Percentiles rank a stretch among this genome's conserved stretches.
Evolutionary conservation across 2,797 vertebrate species (phyloP).

Genomic region (Myiotriccus ornatus): DNA sequence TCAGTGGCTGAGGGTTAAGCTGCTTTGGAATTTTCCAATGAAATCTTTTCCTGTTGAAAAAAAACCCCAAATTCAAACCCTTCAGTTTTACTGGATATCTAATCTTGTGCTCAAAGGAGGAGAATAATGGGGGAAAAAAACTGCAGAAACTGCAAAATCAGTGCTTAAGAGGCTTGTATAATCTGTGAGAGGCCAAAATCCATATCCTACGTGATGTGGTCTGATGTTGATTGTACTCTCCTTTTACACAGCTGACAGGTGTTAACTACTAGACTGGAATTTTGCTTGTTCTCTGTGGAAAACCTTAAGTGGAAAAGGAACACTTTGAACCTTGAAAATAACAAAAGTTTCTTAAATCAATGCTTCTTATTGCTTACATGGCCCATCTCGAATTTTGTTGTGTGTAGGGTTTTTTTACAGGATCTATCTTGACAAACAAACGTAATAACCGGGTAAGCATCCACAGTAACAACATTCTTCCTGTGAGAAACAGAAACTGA

Average conservation of each 20-base stretch:
- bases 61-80: background rate
- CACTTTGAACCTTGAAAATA: background rate
- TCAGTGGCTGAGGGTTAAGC: background rate
- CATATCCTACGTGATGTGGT: background rate
- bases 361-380: background rate
- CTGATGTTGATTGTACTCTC: background rate
- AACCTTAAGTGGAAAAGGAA: background rate
- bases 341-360: background rate
- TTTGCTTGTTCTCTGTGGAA: background rate
- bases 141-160: background rate
- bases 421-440: background rate
- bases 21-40: slow-evolving; percentile 24
- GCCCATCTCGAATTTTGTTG: background rate
- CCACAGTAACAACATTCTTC: background rate
- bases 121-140: background rate
- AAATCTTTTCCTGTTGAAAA: background rate
- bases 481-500: background rate
- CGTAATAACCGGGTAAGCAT: background rate
- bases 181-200: background rate
- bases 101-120: background rate
- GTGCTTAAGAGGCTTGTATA: background rate
- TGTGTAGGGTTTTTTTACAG: background rate
- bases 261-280: background rate
- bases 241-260: background rate
- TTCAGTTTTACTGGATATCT: background rate